phyloP scores from a whole-genome alignment of 2,113 vertebrate species.

The Eidolon helvum region DNA sequence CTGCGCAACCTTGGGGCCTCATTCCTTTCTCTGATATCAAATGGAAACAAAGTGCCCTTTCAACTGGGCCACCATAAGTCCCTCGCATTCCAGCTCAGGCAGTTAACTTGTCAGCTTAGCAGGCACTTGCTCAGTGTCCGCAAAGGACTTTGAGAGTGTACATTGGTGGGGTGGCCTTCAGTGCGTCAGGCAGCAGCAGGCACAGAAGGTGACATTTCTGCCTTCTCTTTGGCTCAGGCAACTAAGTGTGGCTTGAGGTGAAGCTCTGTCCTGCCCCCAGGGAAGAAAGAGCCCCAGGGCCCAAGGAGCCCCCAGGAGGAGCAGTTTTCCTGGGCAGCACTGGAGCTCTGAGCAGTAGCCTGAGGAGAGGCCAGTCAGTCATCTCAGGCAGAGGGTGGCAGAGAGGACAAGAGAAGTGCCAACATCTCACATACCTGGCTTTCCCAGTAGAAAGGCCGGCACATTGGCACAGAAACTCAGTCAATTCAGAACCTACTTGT shows the following conservation, averaged over 20 bases:
- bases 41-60: neutral
- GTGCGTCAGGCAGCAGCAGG: neutral
- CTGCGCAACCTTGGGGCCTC: neutral
- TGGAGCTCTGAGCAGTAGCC: neutral
- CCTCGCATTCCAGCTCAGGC: neutral
- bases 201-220: neutral
- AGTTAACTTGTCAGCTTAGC: neutral
- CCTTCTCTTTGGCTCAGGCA: neutral
- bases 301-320: neutral
- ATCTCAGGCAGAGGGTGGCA: neutral
- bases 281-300: neutral
- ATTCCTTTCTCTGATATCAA: neutral
- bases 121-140: neutral
- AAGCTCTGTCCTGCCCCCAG: neutral
- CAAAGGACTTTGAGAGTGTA: neutral
- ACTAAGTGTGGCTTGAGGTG: neutral
- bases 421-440: no score
- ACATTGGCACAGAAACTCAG: neutral
- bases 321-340: neutral
- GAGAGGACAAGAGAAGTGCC: neutral
- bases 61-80: fast-evolving
- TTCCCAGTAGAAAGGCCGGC: neutral
- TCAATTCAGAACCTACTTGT: neutral
- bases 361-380: neutral
- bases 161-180: no score